phyloP scores from a whole-genome alignment of 2,113 vertebrate species.

The Xiphophorus hellerii region DNA sequence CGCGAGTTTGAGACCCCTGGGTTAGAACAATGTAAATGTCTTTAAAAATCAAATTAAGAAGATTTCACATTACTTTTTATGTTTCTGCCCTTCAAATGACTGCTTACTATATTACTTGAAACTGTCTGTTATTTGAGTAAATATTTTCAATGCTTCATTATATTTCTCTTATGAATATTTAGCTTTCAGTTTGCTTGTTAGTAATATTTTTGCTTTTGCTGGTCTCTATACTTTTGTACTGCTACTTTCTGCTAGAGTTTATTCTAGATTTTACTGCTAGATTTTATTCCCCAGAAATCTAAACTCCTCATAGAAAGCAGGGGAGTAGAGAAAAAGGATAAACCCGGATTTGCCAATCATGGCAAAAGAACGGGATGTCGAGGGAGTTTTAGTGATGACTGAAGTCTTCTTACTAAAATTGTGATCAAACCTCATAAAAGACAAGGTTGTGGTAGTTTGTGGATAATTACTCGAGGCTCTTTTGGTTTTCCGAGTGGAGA shows the following conservation, averaged over 20 bases:
- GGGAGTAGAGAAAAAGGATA: slow-evolving; percentile 38
- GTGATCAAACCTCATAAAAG: slow-evolving; percentile 23
- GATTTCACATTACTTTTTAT: too few relatives aligned
- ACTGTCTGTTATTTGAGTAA: too few relatives aligned
- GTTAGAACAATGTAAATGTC: too few relatives aligned
- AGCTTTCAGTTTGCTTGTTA: not conserved
- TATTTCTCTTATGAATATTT: too few relatives aligned
- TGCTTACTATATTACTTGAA: too few relatives aligned
- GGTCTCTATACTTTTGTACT: too few relatives aligned
- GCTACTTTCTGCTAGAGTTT: too few relatives aligned
- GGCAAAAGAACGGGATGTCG: slow-evolving; percentile 28
- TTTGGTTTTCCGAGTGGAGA: not conserved
- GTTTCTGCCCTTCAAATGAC: not conserved
- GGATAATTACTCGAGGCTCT: slow-evolving; percentile 37
- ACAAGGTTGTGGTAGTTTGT: slow-evolving; percentile 26
- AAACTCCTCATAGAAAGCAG: slow-evolving; percentile 25
- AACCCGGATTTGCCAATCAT: slow-evolving; percentile 47
- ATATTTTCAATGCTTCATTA: too few relatives aligned
- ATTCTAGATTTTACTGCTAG: too few relatives aligned
- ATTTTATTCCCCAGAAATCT: slow-evolving; percentile 18
- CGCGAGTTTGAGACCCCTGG: too few relatives aligned
- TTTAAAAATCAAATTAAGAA: too few relatives aligned
- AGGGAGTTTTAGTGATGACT: not conserved
- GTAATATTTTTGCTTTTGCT: too few relatives aligned
- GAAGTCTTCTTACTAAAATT: slow-evolving; percentile 33